Percentiles rank a stretch among this genome's conserved stretches.
Evolutionary conservation across 2,888 invertebrate species (phyloP).

Genomic region (Lumbricus terrestris): DNA sequence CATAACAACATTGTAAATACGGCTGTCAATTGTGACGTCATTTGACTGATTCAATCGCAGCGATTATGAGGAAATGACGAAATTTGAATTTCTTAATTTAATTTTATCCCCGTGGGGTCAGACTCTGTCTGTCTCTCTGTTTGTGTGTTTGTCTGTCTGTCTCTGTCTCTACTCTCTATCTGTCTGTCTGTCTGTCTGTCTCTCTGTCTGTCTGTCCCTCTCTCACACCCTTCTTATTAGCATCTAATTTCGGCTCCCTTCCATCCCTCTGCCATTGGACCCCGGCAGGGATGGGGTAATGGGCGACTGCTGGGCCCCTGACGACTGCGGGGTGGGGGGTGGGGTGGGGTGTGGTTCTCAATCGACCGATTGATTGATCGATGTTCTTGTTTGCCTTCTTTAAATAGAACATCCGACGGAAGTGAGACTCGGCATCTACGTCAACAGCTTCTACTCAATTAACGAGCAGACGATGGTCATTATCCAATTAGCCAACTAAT

Average conservation of each 20-base stretch:
- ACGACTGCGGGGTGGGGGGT: too few relatives aligned
- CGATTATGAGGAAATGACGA: neutral
- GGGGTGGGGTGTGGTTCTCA: too few relatives aligned
- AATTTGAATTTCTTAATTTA: neutral
- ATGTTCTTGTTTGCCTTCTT: constrained; percentile 9
- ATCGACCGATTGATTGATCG: neutral
- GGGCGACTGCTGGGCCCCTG: neutral
- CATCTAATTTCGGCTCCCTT: too few relatives aligned
- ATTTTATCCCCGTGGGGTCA: neutral
- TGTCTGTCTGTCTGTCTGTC: neutral
- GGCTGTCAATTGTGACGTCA: neutral
- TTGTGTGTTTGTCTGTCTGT: neutral
- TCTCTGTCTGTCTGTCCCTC: neutral
- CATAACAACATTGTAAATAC: neutral
- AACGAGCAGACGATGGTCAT: constrained; percentile 53
- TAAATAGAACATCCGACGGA: constrained; percentile 45
- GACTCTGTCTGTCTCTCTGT: neutral
- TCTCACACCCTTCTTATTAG: too few relatives aligned
- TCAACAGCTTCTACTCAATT: constrained; percentile 52
- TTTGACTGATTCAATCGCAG: neutral
- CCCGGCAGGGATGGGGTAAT: too few relatives aligned
- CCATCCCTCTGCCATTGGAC: neutral
- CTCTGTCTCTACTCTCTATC: neutral
- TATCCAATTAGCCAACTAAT: neutral
- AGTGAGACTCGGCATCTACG: constrained; percentile 47